Conservation (phyloP, 92 coral and sea anemone species). For the Isaurus tuberculatus region DNA sequence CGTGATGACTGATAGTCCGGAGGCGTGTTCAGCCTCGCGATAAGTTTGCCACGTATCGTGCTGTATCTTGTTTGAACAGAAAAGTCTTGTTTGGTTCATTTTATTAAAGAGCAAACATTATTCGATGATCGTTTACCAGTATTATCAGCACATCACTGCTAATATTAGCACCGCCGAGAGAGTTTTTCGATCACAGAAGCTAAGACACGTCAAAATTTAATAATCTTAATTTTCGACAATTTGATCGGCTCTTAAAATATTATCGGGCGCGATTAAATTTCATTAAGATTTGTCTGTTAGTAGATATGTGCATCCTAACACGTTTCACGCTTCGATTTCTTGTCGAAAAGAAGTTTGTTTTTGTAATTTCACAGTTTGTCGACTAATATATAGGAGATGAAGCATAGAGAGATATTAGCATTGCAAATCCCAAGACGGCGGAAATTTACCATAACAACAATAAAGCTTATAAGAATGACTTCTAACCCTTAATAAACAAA, state of each 20-base stretch:
- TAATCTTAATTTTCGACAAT: neutral
- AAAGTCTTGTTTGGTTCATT: neutral
- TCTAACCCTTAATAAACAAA: neutral
- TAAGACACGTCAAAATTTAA: neutral
- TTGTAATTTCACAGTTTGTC: constrained; percentile 18
- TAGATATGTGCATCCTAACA: neutral
- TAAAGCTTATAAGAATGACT: neutral
- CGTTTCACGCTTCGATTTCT: neutral
- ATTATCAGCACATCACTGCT: neutral
- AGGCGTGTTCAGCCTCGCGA: constrained; percentile 23
- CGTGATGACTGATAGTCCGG: neutral
- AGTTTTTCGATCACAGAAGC: constrained; percentile 29
- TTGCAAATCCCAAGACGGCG: neutral
- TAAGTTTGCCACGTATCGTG: constrained; percentile 1
- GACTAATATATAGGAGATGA: constrained; percentile 10
- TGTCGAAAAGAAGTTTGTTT: neutral
- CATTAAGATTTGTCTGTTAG: neutral
- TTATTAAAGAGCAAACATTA: neutral
- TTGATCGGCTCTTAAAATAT: neutral
- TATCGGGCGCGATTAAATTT: neutral
- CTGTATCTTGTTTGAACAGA: constrained; percentile 25
- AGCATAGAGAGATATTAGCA: constrained; percentile 28
- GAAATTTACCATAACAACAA: constrained; percentile 26
- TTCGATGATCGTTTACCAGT: neutral
- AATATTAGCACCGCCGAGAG: neutral